These are phyloP conservation scores for Ceyx cyanopectus DNA, from an alignment of 2,113 vertebrate species.

Conservation along the genomic window DNA sequence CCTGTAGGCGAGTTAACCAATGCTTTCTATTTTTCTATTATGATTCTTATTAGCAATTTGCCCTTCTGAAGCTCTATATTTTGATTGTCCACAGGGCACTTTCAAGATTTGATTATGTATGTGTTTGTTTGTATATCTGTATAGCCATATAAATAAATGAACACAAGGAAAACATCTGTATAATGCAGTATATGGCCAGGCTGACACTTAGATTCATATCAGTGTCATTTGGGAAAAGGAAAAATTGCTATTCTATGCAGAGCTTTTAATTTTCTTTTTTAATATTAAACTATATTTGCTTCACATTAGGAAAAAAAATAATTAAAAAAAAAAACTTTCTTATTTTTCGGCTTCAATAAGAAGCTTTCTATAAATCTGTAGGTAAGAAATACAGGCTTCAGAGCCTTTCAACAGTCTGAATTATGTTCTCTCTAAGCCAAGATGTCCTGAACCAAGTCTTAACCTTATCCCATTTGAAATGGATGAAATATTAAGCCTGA, in stretches of 20 bases:
- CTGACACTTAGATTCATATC: neutral
- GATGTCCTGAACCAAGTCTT: neutral
- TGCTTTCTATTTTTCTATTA: neutral
- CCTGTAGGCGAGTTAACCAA: neutral
- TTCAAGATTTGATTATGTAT: neutral
- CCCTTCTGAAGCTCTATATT: neutral
- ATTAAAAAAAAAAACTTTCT: neutral
- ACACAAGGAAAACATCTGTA: neutral
- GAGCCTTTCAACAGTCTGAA: neutral
- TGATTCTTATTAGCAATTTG: neutral
- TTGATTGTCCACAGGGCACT: neutral
- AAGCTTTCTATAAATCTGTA: neutral
- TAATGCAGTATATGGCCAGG: neutral
- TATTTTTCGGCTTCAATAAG: neutral
- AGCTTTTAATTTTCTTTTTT: neutral
- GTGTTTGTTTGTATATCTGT: neutral
- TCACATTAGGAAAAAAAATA: accelerated
- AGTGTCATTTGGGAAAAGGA: neutral
- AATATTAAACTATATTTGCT: neutral
- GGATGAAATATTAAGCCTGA: neutral
- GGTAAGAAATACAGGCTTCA: neutral
- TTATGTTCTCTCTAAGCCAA: neutral
- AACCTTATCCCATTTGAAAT: neutral
- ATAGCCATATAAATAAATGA: neutral
- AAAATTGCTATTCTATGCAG: neutral